phyloP scores from a whole-genome alignment of 2,888 invertebrate species.

The Lithophane socia region DNA sequence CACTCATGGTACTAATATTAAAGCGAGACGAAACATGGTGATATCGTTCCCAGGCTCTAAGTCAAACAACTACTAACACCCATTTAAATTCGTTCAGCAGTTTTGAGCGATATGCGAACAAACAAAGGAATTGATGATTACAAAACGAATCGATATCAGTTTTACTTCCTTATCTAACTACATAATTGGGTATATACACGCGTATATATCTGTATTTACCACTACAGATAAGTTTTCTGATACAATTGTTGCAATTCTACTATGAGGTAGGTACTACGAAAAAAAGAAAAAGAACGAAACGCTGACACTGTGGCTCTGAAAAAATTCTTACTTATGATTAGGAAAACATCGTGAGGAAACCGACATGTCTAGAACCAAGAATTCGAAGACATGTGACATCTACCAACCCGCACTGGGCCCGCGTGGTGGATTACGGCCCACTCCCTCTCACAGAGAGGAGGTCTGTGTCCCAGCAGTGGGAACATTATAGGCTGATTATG shows the following conservation, averaged over 20 bases:
- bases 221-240: not conserved
- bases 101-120: slow-evolving; percentile 61
- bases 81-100: slow-evolving; percentile 66
- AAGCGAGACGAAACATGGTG: slow-evolving; percentile 57
- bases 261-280: not conserved
- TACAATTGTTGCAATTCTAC: not conserved
- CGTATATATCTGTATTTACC: not conserved
- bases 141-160: slow-evolving; percentile 55
- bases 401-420: too few species aligned
- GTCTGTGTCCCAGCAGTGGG: too few species aligned
- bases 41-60: slow-evolving; percentile 64
- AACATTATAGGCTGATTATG: too few species aligned
- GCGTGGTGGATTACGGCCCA: too few species aligned
- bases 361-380: too few species aligned
- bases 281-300: not conserved
- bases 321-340: not conserved
- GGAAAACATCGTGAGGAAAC: too few species aligned
- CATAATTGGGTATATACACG: not conserved
- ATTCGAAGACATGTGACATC: too few species aligned
- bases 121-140: slow-evolving; percentile 58
- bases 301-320: not conserved
- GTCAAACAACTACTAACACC: slow-evolving; percentile 58
- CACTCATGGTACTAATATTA: slow-evolving; percentile 45
- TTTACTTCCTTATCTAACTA: slow-evolving; percentile 39
- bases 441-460: too few species aligned